A percentile compares a stretch with the other conserved stretches of the same genome.
phyloP scores from a whole-genome alignment of 2,888 invertebrate species.

The Meteorus colon region DNA sequence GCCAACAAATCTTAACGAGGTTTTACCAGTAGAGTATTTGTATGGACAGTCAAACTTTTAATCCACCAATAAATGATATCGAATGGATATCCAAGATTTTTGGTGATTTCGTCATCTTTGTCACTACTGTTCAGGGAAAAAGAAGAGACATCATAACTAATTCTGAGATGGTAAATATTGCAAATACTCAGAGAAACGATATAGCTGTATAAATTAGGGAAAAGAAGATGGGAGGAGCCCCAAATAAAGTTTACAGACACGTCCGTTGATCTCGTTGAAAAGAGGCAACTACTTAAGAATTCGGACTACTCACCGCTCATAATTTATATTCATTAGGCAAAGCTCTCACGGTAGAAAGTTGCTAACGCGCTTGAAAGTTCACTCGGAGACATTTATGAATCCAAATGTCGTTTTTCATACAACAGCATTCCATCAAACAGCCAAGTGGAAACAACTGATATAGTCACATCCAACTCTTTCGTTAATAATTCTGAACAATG shows the following conservation, averaged over 20 bases:
- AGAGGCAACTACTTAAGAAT: constrained; percentile 48
- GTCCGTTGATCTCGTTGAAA: constrained; percentile 40
- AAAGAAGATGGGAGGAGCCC: constrained; percentile 27
- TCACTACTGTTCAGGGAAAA: no score
- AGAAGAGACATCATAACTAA: no score
- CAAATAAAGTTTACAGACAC: constrained; percentile 46
- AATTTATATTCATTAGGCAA: constrained; percentile 49
- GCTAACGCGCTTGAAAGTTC: constrained; percentile 38
- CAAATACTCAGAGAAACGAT: background rate
- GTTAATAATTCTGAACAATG: no score
- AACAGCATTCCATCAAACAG: constrained; percentile 1
- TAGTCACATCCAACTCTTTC: no score
- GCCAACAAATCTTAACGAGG: no score
- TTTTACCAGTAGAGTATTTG: no score
- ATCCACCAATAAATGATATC: no score
- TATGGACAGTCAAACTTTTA: no score
- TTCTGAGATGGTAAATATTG: no score
- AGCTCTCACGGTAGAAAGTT: constrained; percentile 44
- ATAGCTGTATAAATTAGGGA: background rate
- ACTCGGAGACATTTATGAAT: constrained; percentile 40
- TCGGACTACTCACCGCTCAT: constrained; percentile 44
- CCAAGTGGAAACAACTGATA: background rate
- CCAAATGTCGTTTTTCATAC: constrained; percentile 22
- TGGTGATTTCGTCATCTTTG: no score
- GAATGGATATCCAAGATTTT: no score